Evolutionary conservation across 1,140 invertebrate genomes (phyloP), one percentile per base, ranked within the genome.

Genomic region (Trichomalopsis sarcophagae): DNA sequence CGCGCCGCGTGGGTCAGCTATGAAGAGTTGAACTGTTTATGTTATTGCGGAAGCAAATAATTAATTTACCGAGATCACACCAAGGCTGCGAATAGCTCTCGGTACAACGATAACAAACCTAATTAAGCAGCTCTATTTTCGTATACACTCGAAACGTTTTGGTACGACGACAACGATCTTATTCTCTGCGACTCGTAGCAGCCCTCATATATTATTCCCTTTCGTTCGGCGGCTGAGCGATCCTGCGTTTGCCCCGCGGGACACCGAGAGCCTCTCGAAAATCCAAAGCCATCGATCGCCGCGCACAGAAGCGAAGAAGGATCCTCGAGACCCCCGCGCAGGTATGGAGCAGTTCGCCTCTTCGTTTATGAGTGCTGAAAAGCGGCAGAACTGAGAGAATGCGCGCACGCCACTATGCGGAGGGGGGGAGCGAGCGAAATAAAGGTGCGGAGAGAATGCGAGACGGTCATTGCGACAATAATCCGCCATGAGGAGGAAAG

Each of bases 361-460:
- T 66, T 21, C 30, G 23, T 79, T 79, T 79, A 68, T 40, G 55
- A 66, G 5, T 36, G 77, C 55, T 66, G 77, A 40, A 79, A 79
- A 79, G 30, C 21, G 17, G 30, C 21, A 6, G 30, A 78, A 79
- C 40, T n/a, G 30, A 6, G 50, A 33, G 77, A 79, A 79, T 27
- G 77, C 55, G 17, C 21, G 14, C 55, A 5, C 17, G 50, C 50
- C 13, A 55, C 13, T 14, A 10, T 50, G 14, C 47, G 27, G 76
- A 62, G 76, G 21, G 66, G 66, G 62, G 33, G n/a, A 66, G n/a
- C 30, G 50, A 85, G 84, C 84, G 85, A 86, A 81, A 87, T 84
- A 87, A 87, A 86, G 76, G 79, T 86, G 81, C 68, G 86, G 80
- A 50, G 82, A 78, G 62, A 85, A 77, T 40, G 71, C 50, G 71